Evolutionary conservation across 1,140 invertebrate genomes (phyloP), one percentile per base, ranked within the genome.

Genomic region (Papilio dardanus): DNA sequence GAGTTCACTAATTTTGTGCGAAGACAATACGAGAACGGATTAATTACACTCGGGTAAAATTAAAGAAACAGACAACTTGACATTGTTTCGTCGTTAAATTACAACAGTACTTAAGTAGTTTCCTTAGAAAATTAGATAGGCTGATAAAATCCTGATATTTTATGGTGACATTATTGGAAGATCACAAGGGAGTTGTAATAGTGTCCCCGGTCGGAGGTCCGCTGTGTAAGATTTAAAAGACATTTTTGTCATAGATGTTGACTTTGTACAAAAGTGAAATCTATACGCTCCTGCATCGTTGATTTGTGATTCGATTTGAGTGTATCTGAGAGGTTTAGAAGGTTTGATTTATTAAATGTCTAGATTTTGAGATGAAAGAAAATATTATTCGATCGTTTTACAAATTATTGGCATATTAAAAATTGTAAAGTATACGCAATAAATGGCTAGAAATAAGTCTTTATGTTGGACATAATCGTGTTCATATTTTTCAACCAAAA

Each of bases 151-250:
- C 46, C 28, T 40, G 16, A 74, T 37, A 19, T 1, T 65, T 66
- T 21, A 71, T 71, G 69, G 69, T 33, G 31, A 35, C 35, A 19
- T 58, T 21, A 33, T 19, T 35, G 19, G 40, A 21, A 54, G 58
- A 74, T 58, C 46, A 30, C 54, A 77, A 54, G 85, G 79, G 86
- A 82, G 74, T 81, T 76, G 77, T 87, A 85, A 88, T 89, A 87
- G 82, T 81, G 82, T 80, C 76, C 65, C 66, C 77, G 80, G 77
- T 76, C 80, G 82, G 76, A 71, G 77, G 78, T 81, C 80, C 74
- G 24, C 62, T 74, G 50, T 65, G 62, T 46, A 78, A 81, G 80
- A 79, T 79, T 85, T 81, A 79, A 75, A 80, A 58, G 68, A 76
- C 75, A 75, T 74, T 76, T 81, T 77, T 76, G 66, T 54, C 46